A percentile compares a stretch with the other conserved stretches of the same genome.
These are phyloP conservation scores for Myiozetetes cayanensis DNA, from an alignment of 2,113 vertebrate species.

Conservation along the genomic window DNA sequence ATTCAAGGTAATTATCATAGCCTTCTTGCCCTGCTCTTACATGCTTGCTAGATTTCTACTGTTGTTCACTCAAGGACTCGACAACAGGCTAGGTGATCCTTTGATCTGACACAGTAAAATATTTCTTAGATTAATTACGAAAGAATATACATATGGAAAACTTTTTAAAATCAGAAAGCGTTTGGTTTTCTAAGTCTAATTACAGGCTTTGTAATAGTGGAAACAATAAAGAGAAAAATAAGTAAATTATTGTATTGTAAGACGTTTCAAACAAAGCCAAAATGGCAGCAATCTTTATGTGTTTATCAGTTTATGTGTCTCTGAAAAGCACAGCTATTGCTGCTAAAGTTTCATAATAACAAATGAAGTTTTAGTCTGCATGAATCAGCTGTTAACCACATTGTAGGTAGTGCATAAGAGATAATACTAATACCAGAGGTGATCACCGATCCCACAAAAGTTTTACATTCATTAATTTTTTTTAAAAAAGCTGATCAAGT, in stretches of 20 bases:
- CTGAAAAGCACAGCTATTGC: background rate
- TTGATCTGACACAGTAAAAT: background rate
- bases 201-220: background rate
- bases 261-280: background rate
- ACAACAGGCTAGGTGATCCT: background rate
- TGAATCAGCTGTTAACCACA: constrained; percentile 4
- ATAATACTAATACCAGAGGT: constrained; percentile 17
- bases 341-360: background rate
- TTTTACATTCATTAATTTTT: background rate
- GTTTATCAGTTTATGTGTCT: background rate
- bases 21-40: background rate
- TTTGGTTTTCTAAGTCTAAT: background rate
- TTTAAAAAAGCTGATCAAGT: background rate
- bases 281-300: background rate
- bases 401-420: background rate
- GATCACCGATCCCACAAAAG: background rate
- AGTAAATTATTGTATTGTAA: background rate
- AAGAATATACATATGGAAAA: background rate
- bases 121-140: background rate
- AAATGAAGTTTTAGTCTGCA: background rate
- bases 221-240: background rate
- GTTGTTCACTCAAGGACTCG: background rate
- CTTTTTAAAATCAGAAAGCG: background rate
- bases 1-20: background rate
- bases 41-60: background rate